A percentile compares a stretch with the other conserved stretches of the same genome.
These are phyloP conservation scores for Sceloporus undulatus DNA, from an alignment of 2,113 vertebrate genomes.

Conservation along the genomic window DNA sequence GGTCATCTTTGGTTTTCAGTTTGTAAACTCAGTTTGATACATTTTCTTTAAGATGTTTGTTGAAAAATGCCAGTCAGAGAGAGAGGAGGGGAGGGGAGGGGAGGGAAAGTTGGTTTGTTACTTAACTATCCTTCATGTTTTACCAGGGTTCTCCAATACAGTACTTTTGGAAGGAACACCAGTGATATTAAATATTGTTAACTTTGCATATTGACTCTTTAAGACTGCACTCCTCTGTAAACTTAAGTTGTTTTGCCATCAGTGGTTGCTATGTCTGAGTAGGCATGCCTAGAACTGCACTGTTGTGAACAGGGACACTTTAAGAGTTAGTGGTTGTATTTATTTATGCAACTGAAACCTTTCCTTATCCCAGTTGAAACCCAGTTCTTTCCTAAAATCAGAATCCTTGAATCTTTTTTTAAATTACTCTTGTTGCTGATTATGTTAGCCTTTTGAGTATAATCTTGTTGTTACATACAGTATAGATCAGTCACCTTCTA, in stretches of 20 bases:
- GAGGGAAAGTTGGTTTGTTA: neutral
- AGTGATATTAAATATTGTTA: neutral
- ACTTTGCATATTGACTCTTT: neutral
- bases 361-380: neutral
- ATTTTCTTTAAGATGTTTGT: neutral
- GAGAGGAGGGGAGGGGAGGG: neutral
- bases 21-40: neutral
- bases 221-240: neutral
- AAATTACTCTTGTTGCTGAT: neutral
- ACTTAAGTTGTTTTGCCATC: too few relatives aligned
- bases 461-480: neutral
- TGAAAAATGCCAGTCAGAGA: neutral
- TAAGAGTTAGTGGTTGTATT: neutral
- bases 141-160: neutral
- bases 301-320: neutral
- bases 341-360: neutral
- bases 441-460: neutral
- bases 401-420: neutral
- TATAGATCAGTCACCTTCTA: neutral
- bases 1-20: neutral
- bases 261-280: too few relatives aligned
- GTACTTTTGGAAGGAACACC: neutral
- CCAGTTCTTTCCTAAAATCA: neutral
- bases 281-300: too few relatives aligned
- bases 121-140: too few relatives aligned